phyloP scores from a whole-genome alignment of 1,140 invertebrate species.

The Hylyphantes graminicola region DNA sequence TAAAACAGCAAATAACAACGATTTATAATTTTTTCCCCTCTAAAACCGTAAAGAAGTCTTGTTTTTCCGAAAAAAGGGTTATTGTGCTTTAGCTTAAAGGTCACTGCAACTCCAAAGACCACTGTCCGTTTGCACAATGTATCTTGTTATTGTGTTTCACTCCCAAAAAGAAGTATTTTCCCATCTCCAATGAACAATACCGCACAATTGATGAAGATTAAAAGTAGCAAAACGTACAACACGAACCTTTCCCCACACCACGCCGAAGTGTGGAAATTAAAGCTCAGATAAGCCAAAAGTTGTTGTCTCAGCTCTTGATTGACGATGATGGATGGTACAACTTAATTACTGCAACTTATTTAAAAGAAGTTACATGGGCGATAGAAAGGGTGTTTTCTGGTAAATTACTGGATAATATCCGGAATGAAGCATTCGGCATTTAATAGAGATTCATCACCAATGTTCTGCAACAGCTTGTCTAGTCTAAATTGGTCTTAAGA shows the following conservation, averaged over 20 bases:
- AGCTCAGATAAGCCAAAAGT: slow-evolving; percentile 32
- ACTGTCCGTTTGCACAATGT: too few relatives aligned
- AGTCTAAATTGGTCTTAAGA: slow-evolving; percentile 1
- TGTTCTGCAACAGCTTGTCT: slow-evolving; percentile 1
- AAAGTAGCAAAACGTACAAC: background rate
- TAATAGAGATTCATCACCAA: slow-evolving; percentile 19
- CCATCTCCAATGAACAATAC: slow-evolving; percentile 7
- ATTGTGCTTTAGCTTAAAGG: too few relatives aligned
- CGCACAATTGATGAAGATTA: slow-evolving; percentile 24
- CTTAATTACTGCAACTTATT: slow-evolving; percentile 50
- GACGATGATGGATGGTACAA: slow-evolving; percentile 39
- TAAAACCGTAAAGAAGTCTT: too few relatives aligned
- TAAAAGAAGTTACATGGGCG: slow-evolving; percentile 9
- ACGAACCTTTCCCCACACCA: background rate
- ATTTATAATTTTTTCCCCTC: too few relatives aligned
- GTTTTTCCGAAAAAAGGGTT: too few relatives aligned
- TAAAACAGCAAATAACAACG: too few relatives aligned
- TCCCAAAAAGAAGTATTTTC: background rate
- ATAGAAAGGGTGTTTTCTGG: slow-evolving; percentile 13
- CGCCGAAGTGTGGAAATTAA: slow-evolving; percentile 33
- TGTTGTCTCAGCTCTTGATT: slow-evolving; percentile 38
- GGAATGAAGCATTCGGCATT: slow-evolving; percentile 9
- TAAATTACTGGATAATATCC: slow-evolving; percentile 37
- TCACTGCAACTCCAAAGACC: too few relatives aligned
- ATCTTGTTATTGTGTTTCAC: too few relatives aligned